A percentile compares a stretch with the other conserved stretches of the same genome.
Conservation (phyloP, 2,113 vertebrate genomes). For the Hystrix brachyura region DNA sequence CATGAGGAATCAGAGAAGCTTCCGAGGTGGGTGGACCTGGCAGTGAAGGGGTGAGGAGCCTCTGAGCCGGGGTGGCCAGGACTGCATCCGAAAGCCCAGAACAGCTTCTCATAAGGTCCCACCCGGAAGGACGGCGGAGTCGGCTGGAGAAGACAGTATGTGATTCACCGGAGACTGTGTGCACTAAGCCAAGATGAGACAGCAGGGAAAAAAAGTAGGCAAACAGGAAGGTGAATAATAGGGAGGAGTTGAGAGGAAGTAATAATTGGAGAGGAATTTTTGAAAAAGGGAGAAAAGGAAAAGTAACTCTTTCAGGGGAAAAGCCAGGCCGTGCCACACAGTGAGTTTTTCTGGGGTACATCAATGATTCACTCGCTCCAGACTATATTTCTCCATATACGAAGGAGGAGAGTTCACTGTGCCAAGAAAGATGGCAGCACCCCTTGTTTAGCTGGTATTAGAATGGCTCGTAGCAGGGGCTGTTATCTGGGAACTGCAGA, state of each 20-base stretch:
- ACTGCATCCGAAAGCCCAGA: background rate
- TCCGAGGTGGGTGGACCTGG: background rate
- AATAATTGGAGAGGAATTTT: conserved; percentile 8
- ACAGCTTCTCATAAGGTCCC: background rate
- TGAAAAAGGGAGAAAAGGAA: conserved; percentile 32
- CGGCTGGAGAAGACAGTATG: background rate
- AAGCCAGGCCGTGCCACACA: background rate
- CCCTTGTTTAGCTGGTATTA: background rate
- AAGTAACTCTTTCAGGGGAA: background rate
- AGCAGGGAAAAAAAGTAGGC: background rate
- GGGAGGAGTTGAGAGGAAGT: conserved; percentile 15
- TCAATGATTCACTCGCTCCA: background rate
- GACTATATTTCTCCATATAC: background rate
- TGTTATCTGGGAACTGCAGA: conserved; percentile 28
- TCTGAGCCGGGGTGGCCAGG: background rate
- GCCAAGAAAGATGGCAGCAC: background rate
- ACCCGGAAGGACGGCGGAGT: background rate
- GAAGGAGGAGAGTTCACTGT: background rate
- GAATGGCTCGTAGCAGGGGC: background rate
- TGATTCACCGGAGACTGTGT: background rate
- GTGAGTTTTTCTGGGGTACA: background rate
- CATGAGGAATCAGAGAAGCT: background rate
- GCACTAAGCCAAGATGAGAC: background rate
- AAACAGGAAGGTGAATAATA: conserved; percentile 45
- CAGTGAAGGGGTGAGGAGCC: background rate